Evolutionary conservation across 2,113 vertebrate species (phyloP).

Genomic region (Ciconia boyciana): DNA sequence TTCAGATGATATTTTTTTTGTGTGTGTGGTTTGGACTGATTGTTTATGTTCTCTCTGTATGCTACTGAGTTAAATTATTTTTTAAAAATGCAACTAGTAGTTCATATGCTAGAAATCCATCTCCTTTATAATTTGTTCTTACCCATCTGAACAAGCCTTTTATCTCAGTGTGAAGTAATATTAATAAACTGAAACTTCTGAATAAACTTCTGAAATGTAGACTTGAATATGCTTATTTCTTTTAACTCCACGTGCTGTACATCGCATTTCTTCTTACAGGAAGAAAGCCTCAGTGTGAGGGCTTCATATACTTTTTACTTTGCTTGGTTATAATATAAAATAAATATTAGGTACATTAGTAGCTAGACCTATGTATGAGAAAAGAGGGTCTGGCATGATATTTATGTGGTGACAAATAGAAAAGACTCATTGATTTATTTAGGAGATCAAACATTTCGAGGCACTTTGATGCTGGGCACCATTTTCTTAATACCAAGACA

Average conservation of each 20-base stretch:
- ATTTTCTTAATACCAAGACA: not conserved
- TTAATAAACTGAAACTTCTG: not conserved
- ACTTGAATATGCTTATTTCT: not conserved
- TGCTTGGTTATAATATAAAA: not conserved
- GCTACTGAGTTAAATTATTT: not conserved
- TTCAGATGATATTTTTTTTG: not conserved
- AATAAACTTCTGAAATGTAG: not conserved
- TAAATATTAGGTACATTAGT: not conserved
- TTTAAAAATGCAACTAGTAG: not conserved
- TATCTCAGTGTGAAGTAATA: not conserved
- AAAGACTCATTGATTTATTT: not conserved
- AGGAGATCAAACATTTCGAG: not conserved
- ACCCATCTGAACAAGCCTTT: not conserved
- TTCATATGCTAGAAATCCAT: not conserved
- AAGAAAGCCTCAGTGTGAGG: not conserved
- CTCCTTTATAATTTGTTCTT: not conserved
- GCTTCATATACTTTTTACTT: not conserved
- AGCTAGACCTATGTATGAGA: not conserved
- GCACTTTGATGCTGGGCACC: not conserved
- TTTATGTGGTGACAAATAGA: not conserved
- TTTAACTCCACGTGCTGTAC: not conserved
- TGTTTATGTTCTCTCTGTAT: not conserved
- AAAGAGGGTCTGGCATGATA: not conserved
- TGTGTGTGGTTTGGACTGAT: not conserved
- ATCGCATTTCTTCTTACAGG: not conserved